These are phyloP conservation scores for Tenthredo mesomela DNA, from an alignment of 2,888 invertebrate genomes.

Conservation along the genomic window DNA sequence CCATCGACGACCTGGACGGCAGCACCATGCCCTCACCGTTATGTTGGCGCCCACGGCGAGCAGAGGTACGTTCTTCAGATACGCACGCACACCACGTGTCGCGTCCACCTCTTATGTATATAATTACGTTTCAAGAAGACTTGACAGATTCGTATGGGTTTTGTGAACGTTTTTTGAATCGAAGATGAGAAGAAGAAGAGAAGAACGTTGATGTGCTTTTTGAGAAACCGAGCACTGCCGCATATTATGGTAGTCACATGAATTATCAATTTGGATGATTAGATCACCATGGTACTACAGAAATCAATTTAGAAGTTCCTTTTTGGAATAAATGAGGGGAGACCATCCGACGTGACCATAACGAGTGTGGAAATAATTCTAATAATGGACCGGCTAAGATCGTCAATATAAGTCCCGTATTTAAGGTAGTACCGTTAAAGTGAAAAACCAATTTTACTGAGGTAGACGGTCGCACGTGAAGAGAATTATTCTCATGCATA, in stretches of 20 bases:
- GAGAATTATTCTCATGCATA: neutral
- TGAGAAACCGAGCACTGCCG: neutral
- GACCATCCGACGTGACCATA: neutral
- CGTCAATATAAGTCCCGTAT: neutral
- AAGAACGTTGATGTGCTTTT: neutral
- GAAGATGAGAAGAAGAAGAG: neutral
- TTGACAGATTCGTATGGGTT: neutral
- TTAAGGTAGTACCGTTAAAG: conserved; percentile 16
- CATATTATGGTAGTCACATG: neutral
- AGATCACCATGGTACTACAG: neutral
- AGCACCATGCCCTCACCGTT: conserved; percentile 71
- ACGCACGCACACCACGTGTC: conserved; percentile 37
- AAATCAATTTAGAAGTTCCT: neutral
- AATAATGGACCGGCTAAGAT: neutral
- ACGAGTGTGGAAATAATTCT: neutral
- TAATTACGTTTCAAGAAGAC: neutral
- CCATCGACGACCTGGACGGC: conserved; percentile 45
- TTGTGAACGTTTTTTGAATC: neutral
- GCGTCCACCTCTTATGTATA: neutral
- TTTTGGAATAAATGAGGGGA: neutral
- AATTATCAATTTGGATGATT: neutral
- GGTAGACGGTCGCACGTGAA: neutral
- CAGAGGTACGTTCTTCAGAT: neutral
- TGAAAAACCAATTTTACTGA: conserved; percentile 27
- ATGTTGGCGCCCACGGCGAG: conserved; percentile 72